Percentiles rank a stretch among this genome's conserved stretches.
Evolutionary conservation across 2,888 invertebrate genomes (phyloP).

Genomic region (Orchesellides sinensis): DNA sequence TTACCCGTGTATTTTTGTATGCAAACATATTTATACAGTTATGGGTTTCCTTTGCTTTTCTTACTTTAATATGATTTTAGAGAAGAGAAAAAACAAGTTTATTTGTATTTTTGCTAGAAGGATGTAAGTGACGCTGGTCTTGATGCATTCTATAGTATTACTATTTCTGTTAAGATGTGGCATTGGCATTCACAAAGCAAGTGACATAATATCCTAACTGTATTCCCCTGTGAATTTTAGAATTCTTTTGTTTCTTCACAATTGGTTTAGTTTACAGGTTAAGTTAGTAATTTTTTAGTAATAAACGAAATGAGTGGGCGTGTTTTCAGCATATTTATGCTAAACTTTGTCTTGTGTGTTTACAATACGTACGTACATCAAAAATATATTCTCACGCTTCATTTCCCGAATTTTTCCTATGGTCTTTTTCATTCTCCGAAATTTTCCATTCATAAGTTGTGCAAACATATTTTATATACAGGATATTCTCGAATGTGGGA

Average conservation of each 20-base stretch:
- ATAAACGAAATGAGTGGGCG: background rate
- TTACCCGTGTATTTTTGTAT: conserved; percentile 19
- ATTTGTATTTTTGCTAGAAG: background rate
- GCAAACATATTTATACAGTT: conserved; percentile 6
- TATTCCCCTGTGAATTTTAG: conserved; percentile 13
- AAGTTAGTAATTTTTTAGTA: background rate
- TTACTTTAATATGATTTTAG: conserved; percentile 2
- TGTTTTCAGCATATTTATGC: background rate
- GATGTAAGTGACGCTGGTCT: background rate
- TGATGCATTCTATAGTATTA: background rate
- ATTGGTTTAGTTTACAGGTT: background rate
- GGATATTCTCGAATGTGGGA: too few relatives aligned
- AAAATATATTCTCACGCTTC: background rate
- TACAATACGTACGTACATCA: background rate
- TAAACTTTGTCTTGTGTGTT: background rate
- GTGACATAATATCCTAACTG: conserved; percentile 23
- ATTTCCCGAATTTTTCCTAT: background rate
- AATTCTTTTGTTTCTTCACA: background rate
- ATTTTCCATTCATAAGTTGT: too few relatives aligned
- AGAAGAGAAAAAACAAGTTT: background rate
- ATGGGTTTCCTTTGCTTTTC: conserved; percentile 28
- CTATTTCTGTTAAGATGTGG: background rate
- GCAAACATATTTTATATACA: too few relatives aligned
- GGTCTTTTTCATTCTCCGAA: too few relatives aligned
- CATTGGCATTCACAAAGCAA: background rate